Evolutionary conservation across 2,888 invertebrate species (phyloP), one percentile per base, ranked within the genome.

Genomic region (Stenurella melanura): DNA sequence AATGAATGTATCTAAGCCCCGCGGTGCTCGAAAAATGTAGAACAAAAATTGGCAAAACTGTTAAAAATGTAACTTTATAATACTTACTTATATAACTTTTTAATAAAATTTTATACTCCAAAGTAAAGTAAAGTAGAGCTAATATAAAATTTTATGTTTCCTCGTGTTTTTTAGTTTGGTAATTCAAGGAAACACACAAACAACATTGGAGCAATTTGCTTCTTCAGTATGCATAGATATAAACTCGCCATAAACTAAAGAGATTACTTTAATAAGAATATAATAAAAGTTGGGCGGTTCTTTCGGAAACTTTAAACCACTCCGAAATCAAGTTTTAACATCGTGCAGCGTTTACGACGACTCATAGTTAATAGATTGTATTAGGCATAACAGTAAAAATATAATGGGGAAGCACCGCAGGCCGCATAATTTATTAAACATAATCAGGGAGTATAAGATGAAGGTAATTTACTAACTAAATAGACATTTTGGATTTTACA

Each of bases 191-290:
- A 79, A 82, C 79, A 73, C 77, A 75, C 80, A 75, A 80, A 80
- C 80, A 83, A 83, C 82, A 80, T 74, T 76, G 74, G 64, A 77
- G 80, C 81, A 82, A 82, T 83, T 82, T 80, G 78, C 77, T 80
- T 77, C 60, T 82, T 85, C 84, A 82, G 83, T 80, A 80, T 82
- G 81, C 80, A 77, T 72, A 73, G 79, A 77, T 79, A 83, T 82
- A 81, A 82, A 83, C 81, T 74, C 73, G 76, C 78, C 81, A 81
- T 84, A 84, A 83, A 81, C 78, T 75, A 78, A 77, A 80, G 78
- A 78, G 78, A 82, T 82, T 79, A 75, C 81, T 78, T 78, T 79
- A 82, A 80, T 79, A 78, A 78, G 78, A 78, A 77, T 78, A 78
- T 81, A 82, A 78, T 74, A 79, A 80, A 80, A 81, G 56, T 78